Evolutionary conservation across 2,797 vertebrate genomes (phyloP).

Genomic region (Scyliorhinus canicula): DNA sequence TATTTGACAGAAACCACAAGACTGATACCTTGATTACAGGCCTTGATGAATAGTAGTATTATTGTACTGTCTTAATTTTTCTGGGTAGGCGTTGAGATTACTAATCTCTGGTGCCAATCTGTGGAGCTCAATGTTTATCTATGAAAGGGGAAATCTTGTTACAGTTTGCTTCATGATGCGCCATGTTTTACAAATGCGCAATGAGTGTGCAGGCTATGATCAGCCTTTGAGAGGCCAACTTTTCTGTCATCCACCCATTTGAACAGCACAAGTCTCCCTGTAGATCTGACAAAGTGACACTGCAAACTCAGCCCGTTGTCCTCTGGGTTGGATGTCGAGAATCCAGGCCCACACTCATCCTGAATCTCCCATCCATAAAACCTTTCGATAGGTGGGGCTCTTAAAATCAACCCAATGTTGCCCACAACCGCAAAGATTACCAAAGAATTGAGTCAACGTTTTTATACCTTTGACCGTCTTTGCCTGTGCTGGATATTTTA

Average conservation of each 20-base stretch:
- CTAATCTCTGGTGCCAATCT: constrained; percentile 13
- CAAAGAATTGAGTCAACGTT: neutral
- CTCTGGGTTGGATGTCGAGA: neutral
- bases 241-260: neutral
- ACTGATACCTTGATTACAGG: neutral
- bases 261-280: neutral
- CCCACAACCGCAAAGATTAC: neutral
- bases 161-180: neutral
- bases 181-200: neutral
- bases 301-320: neutral
- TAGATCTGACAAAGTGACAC: neutral
- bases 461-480: too few relatives aligned
- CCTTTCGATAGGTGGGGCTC: neutral
- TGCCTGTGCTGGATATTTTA: neutral
- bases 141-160: neutral
- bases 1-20: neutral
- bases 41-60: neutral
- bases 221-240: neutral
- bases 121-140: neutral
- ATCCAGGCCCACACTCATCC: neutral
- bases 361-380: neutral
- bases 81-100: neutral
- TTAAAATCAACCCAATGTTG: neutral
- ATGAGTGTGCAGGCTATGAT: neutral
- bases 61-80: neutral